These are phyloP conservation scores for Ophion obscuratus DNA, from an alignment of 2,888 invertebrate species.

Conservation along the genomic window DNA sequence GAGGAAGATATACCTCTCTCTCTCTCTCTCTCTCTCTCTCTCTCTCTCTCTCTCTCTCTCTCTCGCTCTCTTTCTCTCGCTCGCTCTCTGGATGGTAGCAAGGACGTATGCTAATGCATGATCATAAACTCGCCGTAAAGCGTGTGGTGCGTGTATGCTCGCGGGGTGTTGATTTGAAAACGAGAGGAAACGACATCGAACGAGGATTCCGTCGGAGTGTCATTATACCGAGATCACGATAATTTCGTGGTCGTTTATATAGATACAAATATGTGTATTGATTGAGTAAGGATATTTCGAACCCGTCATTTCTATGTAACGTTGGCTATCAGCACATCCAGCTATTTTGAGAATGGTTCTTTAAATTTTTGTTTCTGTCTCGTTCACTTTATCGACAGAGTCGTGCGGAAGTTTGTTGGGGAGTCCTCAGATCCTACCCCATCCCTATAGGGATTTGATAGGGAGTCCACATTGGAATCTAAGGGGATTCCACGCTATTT, in stretches of 20 bases:
- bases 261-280: background rate
- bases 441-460: no score
- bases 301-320: no score
- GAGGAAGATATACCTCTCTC: constrained; percentile 27
- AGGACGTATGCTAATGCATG: constrained; percentile 71
- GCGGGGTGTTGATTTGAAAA: constrained; percentile 40
- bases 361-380: no score
- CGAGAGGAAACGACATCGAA: constrained; percentile 50
- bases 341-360: no score
- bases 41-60: background rate
- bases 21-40: background rate
- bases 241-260: constrained; percentile 22
- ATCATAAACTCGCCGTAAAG: constrained; percentile 70
- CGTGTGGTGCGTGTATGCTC: constrained; percentile 41
- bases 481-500: no score
- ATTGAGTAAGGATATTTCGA: background rate
- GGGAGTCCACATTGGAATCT: no score
- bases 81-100: constrained; percentile 61
- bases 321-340: no score
- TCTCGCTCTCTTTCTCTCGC: background rate
- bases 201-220: constrained; percentile 33
- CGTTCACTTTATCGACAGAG: no score
- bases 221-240: constrained; percentile 54
- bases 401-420: no score
- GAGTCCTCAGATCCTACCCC: no score